Conservation (phyloP, 2,888 invertebrate genomes). For the Machimus atricapillus region DNA sequence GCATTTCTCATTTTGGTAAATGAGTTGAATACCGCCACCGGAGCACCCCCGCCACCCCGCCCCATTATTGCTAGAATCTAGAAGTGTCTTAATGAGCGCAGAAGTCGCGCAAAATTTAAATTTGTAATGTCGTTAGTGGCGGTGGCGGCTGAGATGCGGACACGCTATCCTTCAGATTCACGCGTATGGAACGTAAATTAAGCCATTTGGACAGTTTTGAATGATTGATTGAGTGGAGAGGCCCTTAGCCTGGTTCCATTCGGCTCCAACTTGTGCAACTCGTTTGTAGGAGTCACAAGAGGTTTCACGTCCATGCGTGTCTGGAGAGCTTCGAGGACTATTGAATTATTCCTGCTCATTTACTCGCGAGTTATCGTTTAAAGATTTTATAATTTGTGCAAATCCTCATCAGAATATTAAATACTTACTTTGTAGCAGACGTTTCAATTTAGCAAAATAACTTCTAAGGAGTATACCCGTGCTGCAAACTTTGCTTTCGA, state of each 20-base stretch:
- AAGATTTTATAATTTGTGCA: not conserved
- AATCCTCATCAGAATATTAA: not conserved
- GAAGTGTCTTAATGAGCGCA: not conserved
- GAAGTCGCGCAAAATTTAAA: not conserved
- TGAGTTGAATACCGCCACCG: not conserved
- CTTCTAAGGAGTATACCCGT: not conserved
- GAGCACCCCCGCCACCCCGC: not conserved
- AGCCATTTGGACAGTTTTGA: constrained; percentile 21
- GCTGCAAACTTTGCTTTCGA: not conserved
- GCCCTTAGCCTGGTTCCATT: not conserved
- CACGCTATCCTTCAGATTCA: not conserved
- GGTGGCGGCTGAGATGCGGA: not conserved
- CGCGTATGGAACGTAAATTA: constrained; percentile 19
- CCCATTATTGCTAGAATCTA: not conserved
- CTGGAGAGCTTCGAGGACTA: not conserved
- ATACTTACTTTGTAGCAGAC: not conserved
- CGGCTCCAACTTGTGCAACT: not conserved
- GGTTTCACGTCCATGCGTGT: not conserved
- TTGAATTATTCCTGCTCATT: not conserved
- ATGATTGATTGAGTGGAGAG: constrained; percentile 12
- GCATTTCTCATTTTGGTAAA: not conserved
- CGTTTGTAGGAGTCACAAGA: not conserved
- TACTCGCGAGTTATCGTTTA: not conserved
- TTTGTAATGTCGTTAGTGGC: not conserved
- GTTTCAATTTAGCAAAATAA: not conserved